These are phyloP conservation scores for Typhlichthys eigenmanni DNA, from an alignment of 2,797 vertebrate genomes.

Conservation along the genomic window DNA sequence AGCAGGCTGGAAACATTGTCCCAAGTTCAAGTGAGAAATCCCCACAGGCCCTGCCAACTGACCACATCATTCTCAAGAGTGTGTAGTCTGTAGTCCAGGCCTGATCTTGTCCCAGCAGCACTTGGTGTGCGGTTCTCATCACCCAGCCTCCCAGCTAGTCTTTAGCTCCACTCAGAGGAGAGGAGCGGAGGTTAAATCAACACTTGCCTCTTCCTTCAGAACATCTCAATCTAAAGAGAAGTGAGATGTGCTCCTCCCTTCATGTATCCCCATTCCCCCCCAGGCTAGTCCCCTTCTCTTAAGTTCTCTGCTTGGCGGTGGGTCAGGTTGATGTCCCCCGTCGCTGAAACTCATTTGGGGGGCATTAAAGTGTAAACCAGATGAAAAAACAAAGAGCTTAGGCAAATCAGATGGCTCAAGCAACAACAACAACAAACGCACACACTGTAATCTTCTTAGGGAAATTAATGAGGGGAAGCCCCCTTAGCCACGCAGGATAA, in stretches of 20 bases:
- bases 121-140: constrained; percentile 38
- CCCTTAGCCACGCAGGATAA: constrained; percentile 79
- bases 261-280: constrained; percentile 52
- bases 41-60: constrained; percentile 72
- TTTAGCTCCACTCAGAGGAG: constrained; percentile 63
- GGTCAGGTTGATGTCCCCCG: constrained; percentile 89
- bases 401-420: constrained; percentile 97
- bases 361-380: constrained; percentile 99
- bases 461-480: constrained; percentile 93
- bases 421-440: constrained; percentile 97
- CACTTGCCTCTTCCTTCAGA: constrained; percentile 59
- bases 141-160: constrained; percentile 50
- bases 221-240: constrained; percentile 63
- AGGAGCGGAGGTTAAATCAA: constrained; percentile 70
- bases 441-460: constrained; percentile 96
- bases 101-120: constrained; percentile 12
- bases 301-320: constrained; percentile 76
- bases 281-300: constrained; percentile 64
- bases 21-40: constrained; percentile 55
- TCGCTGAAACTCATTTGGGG: constrained; percentile 93
- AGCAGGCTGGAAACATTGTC: constrained; percentile 62
- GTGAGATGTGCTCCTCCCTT: constrained; percentile 62
- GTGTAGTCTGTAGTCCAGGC: too few species aligned
- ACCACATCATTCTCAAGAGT: constrained; percentile 64
- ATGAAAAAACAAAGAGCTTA: constrained; percentile 99